Evolutionary conservation across 2,888 invertebrate species (phyloP).

Genomic region (Lycaena phlaeas): DNA sequence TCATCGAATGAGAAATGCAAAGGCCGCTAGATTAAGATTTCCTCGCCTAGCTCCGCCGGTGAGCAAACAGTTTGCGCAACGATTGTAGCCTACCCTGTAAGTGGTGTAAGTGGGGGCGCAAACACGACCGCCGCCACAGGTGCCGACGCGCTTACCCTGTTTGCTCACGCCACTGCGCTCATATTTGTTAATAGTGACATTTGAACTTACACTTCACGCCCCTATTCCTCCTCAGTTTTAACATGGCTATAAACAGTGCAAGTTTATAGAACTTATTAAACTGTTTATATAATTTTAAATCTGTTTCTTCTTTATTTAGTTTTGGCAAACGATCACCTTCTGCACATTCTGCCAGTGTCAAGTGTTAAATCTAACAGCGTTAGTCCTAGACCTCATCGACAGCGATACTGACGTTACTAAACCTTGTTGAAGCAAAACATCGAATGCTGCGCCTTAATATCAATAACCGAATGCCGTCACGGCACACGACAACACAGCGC

Average conservation of each 20-base stretch:
- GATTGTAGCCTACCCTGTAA: conserved; percentile 54
- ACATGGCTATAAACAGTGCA: not conserved
- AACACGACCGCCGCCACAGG: conserved; percentile 46
- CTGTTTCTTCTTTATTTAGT: too few species aligned
- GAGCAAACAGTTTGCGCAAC: conserved; percentile 51
- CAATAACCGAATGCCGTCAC: too few species aligned
- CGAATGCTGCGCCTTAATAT: too few species aligned
- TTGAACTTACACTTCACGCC: conserved; percentile 30
- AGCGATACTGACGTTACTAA: too few species aligned
- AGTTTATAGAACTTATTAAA: too few species aligned
- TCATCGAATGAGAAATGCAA: conserved; percentile 19
- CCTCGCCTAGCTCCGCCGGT: conserved; percentile 37
- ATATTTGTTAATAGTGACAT: conserved; percentile 33
- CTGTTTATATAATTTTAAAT: too few species aligned
- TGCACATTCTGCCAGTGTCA: too few species aligned
- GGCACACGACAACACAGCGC: too few species aligned
- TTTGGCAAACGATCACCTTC: too few species aligned
- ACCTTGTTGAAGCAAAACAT: too few species aligned
- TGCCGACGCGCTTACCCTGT: conserved; percentile 51
- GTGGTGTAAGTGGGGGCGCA: conserved; percentile 63
- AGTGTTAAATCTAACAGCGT: too few species aligned
- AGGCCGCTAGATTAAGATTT: conserved; percentile 47
- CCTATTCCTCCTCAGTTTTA: not conserved
- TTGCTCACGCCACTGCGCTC: conserved; percentile 45
- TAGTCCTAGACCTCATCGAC: too few species aligned